These are phyloP conservation scores for Leptobrachium ailaonicum DNA, from an alignment of 2,113 vertebrate genomes.

Conservation along the genomic window DNA sequence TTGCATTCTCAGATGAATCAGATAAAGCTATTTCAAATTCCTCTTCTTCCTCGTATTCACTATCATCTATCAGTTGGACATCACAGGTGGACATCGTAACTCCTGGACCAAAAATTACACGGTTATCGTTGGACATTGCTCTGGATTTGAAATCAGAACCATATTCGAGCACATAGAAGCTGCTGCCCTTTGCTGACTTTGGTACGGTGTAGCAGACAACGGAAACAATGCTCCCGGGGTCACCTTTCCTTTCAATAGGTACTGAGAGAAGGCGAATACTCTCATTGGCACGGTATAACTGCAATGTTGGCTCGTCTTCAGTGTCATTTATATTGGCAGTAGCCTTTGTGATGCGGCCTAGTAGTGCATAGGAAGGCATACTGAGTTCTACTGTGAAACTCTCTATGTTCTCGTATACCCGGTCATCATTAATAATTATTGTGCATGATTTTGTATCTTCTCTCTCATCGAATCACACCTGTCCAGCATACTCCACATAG, in stretches of 20 bases:
- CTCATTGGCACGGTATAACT: conserved; percentile 84
- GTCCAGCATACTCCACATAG: conserved; percentile 87
- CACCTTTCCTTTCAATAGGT: conserved; percentile 90
- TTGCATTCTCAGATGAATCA: conserved; percentile 80
- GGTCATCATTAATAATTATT: conserved; percentile 83
- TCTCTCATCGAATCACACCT: conserved; percentile 96
- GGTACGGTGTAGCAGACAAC: conserved; percentile 87
- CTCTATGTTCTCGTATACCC: conserved; percentile 82
- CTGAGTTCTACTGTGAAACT: conserved; percentile 89
- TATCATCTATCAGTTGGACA: conserved; percentile 87
- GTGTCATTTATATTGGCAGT: conserved; percentile 79
- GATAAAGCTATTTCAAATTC: conserved; percentile 88
- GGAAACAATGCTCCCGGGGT: conserved; percentile 85
- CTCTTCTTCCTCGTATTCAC: conserved; percentile 92
- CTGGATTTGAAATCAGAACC: conserved; percentile 93
- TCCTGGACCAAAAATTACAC: conserved; percentile 80
- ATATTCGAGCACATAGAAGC: conserved; percentile 79
- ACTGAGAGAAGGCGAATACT: conserved; percentile 76
- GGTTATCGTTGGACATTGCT: conserved; percentile 74
- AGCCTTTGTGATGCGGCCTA: conserved; percentile 77
- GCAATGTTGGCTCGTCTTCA: conserved; percentile 88
- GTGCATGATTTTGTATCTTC: conserved; percentile 92
- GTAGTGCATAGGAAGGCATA: conserved; percentile 89
- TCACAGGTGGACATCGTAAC: conserved; percentile 84
- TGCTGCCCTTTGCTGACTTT: conserved; percentile 86